These are phyloP conservation scores for Polypterus bichir DNA, from an alignment of 2,113 vertebrate species.

Conservation along the genomic window DNA sequence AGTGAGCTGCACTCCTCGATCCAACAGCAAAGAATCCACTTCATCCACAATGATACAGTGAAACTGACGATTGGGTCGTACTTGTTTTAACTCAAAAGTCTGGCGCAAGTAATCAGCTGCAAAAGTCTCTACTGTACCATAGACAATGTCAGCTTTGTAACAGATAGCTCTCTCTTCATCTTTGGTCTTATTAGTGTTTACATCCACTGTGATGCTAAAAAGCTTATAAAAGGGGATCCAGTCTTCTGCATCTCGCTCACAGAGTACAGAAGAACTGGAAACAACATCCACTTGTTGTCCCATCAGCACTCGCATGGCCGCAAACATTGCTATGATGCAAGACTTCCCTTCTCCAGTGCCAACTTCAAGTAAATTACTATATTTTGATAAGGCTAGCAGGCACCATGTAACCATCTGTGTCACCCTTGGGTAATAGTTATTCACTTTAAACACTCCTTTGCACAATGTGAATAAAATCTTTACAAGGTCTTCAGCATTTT, in stretches of 20 bases:
- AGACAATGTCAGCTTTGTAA: constrained; percentile 34
- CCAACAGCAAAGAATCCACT: constrained; percentile 42
- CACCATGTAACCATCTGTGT: constrained; percentile 45
- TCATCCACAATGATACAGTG: constrained; percentile 43
- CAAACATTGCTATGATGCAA: constrained; percentile 44
- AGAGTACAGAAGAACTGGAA: constrained; percentile 19
- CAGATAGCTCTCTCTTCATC: constrained; percentile 5
- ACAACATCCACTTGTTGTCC: constrained; percentile 16
- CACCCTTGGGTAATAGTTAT: constrained; percentile 16
- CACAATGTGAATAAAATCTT: constrained; percentile 11
- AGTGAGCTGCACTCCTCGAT: constrained; percentile 30
- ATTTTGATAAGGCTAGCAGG: constrained; percentile 31
- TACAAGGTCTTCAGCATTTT: constrained; percentile 2
- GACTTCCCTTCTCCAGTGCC: constrained; percentile 43
- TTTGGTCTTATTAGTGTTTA: constrained; percentile 25
- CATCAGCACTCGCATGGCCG: constrained; percentile 29
- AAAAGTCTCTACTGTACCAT: constrained; percentile 36
- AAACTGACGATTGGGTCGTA: constrained; percentile 26
- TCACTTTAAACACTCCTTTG: constrained; percentile 9
- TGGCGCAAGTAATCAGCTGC: constrained; percentile 33
- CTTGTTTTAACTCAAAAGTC: constrained; percentile 16
- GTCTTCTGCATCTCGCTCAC: constrained; percentile 9
- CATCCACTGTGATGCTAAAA: constrained; percentile 20
- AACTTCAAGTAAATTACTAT: constrained; percentile 32
- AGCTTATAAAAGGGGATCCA: constrained; percentile 11